Base-by-base conservation (phyloP, 2,888 invertebrate genomes). In the Cosmia trapezina region DNA sequence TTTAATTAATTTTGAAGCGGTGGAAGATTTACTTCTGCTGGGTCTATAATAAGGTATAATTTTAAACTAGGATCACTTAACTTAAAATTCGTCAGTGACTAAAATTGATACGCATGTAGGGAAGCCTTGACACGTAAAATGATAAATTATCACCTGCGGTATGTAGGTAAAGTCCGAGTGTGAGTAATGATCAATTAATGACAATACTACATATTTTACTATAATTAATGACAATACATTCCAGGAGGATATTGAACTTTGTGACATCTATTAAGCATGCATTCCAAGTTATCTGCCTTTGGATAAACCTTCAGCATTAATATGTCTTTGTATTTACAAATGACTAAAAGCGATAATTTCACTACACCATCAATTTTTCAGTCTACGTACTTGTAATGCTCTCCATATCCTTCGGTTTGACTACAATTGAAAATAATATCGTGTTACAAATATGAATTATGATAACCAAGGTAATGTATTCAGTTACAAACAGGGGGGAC, bases 321-420 rank as follows among this genome's bases (percentile, higher is more conserved):
- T 22, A 43, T 33, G 14, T 59, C 14, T 47, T 43, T 59, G 19
- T 63, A 64, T 66, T 62, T 68, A 76, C 64, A 71, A 53, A n/a
- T 51, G 2, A 70, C 72, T 76, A 83, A 70, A 85, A 86, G 84
- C 84, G 53, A 69, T 62, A 68, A 67, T 49, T 65, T 75, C 33
- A 80, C 69, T 81, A 83, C 63, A 73, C 64, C 72, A 71, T 73
- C 64, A 76, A 66, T 65, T 72, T 70, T 64, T 45, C 69, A 64
- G 33, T 86, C 78, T 96, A 97, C 97, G 93, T 98, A 98, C 98
- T 98, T 98, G 98, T 92, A 98, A 95, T 87, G 97, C 97, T 95
- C 97, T 97, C 98, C 98, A 97, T 93, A 97, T 97, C 97, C 97
- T 97, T 96, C 97, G 96, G 97, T 97, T 97, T 83, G 97, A 97